Percentiles rank a stretch among this genome's conserved stretches.
Evolutionary conservation across 2,113 vertebrate genomes (phyloP).

Genomic region (Mus spicilegus): DNA sequence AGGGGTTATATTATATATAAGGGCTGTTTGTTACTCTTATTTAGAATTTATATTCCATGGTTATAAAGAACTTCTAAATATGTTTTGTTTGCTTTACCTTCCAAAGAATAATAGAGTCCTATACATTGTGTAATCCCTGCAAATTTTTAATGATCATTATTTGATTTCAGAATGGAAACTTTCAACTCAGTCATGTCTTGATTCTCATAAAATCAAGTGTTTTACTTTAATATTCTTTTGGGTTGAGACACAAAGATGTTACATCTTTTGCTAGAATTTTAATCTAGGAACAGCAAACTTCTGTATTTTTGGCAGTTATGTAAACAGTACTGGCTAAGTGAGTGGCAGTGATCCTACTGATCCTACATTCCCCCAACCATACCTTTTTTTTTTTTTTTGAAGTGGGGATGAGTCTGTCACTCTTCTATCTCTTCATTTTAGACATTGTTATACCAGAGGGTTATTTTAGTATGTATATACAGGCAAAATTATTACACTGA

Average conservation of each 20-base stretch:
- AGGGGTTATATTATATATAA: not conserved
- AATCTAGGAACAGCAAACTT: not conserved
- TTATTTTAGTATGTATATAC: not conserved
- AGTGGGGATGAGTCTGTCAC: not conserved
- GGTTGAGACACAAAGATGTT: not conserved
- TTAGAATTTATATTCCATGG: not conserved
- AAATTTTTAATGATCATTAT: not conserved
- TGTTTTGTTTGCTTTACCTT: not conserved
- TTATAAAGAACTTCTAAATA: not conserved
- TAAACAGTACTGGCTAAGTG: not conserved
- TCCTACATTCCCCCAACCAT: not conserved
- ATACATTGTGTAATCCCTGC: not conserved
- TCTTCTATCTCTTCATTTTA: not conserved
- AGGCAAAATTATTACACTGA: not conserved
- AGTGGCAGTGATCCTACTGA: not conserved
- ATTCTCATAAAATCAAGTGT: not conserved
- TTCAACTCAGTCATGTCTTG: not conserved
- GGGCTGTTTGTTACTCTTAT: not conserved
- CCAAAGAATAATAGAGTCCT: not conserved
- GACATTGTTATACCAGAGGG: not conserved
- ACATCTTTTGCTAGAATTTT: not conserved
- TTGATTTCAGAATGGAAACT: not conserved
- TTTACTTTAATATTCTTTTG: not conserved
- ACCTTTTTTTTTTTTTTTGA: not conserved
- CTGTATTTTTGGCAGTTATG: not conserved